Evolutionary conservation across 2,888 invertebrate genomes (phyloP).

Genomic region (Prosopocoilus inquinatus): DNA sequence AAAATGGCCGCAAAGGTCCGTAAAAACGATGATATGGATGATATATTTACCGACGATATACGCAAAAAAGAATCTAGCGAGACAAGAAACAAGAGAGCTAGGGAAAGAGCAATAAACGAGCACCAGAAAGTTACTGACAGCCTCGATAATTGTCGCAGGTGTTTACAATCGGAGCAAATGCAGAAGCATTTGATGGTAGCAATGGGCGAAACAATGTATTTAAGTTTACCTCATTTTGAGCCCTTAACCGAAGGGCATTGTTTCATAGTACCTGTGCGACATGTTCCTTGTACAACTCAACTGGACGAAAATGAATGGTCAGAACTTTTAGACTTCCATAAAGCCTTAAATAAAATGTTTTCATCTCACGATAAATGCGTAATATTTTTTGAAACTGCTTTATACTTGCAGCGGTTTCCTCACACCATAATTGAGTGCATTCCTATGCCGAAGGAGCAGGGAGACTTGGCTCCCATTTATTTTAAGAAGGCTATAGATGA

Average conservation of each 20-base stretch:
- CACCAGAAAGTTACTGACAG: constrained; percentile 67
- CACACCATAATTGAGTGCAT: constrained; percentile 90
- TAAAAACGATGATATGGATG: constrained; percentile 76
- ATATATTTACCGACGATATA: constrained; percentile 79
- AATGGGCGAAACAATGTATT: constrained; percentile 78
- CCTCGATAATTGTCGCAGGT: constrained; percentile 78
- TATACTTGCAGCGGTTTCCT: constrained; percentile 58
- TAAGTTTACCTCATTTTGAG: constrained; percentile 76
- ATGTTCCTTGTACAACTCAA: constrained; percentile 74
- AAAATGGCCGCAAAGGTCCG: constrained; percentile 67
- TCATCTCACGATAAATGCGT: constrained; percentile 70
- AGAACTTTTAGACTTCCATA: constrained; percentile 79
- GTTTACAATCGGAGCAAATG: constrained; percentile 78
- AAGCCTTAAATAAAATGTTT: constrained; percentile 75
- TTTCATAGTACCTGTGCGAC: constrained; percentile 79
- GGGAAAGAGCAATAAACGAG: constrained; percentile 68
- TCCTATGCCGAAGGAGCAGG: constrained; percentile 78
- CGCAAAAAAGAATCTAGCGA: constrained; percentile 62
- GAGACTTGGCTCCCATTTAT: constrained; percentile 90
- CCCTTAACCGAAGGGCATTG: constrained; percentile 86
- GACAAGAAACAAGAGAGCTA: constrained; percentile 62
- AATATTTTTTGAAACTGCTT: constrained; percentile 88
- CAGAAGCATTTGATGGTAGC: constrained; percentile 83
- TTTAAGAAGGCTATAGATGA: constrained; percentile 98
- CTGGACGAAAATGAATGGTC: constrained; percentile 94